These are phyloP conservation scores for Catharus minimus DNA, from an alignment of 2,113 vertebrate genomes.

Conservation along the genomic window DNA sequence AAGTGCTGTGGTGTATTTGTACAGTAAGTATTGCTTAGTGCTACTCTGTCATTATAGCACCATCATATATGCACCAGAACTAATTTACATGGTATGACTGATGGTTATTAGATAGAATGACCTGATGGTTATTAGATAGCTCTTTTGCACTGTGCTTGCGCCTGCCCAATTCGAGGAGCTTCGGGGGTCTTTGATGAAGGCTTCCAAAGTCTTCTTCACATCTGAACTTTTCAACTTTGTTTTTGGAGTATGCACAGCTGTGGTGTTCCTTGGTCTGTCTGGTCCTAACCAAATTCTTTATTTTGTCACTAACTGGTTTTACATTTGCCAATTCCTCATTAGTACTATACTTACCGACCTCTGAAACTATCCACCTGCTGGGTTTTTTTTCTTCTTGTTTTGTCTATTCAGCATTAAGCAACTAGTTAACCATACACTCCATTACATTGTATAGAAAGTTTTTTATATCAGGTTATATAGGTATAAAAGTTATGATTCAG, in stretches of 20 bases:
- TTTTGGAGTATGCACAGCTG: not conserved
- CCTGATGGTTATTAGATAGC: not conserved
- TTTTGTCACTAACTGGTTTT: not conserved
- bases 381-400: not conserved
- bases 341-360: not conserved
- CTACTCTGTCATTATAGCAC: not conserved
- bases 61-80: accelerated
- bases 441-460: not conserved
- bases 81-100: not conserved
- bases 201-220: not conserved
- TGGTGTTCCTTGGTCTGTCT: not conserved
- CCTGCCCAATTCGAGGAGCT: not conserved
- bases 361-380: not conserved
- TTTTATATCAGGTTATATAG: not conserved
- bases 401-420: not conserved
- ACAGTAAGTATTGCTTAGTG: not conserved
- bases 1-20: not conserved
- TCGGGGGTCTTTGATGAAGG: not conserved
- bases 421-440: not conserved
- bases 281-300: not conserved
- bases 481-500: not conserved
- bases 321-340: not conserved
- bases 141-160: not conserved
- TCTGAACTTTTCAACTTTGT: not conserved
- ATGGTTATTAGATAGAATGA: not conserved